Conservation (phyloP, 2,888 invertebrate species). For the Trachelus tabidus region DNA sequence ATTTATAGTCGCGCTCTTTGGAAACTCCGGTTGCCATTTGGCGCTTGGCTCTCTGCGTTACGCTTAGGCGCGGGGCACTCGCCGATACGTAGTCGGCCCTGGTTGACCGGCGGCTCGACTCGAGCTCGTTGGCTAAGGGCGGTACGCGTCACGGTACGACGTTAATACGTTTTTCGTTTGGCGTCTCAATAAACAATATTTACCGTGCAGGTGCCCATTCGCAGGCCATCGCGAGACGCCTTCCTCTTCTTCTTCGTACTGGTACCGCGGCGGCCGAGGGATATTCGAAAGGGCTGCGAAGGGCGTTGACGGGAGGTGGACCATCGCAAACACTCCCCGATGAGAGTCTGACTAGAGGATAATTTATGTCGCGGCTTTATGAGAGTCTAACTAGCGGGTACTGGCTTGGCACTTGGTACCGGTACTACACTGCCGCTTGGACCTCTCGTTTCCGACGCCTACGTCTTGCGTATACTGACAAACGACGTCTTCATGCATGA, state of each 20-base stretch:
- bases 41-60: neutral
- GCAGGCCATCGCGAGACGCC: slow-evolving; percentile 24
- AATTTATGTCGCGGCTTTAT: slow-evolving; percentile 64
- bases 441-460: slow-evolving; percentile 45
- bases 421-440: slow-evolving; percentile 31
- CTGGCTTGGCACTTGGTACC: slow-evolving; percentile 38
- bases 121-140: slow-evolving; percentile 29
- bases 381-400: slow-evolving; percentile 65
- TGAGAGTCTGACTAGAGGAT: slow-evolving; percentile 39
- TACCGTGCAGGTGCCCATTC: slow-evolving; percentile 40
- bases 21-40: neutral
- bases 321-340: slow-evolving; percentile 63
- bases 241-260: slow-evolving; percentile 18
- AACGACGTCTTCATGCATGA: slow-evolving; percentile 28
- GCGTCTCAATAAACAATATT: slow-evolving; percentile 50
- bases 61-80: neutral
- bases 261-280: slow-evolving; percentile 20
- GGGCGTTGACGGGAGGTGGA: slow-evolving; percentile 68
- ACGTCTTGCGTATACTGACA: slow-evolving; percentile 28
- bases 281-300: slow-evolving; percentile 42
- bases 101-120: neutral
- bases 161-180: slow-evolving; percentile 47
- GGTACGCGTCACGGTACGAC: slow-evolving; percentile 35
- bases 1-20: slow-evolving; percentile 27
- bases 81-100: neutral